Evolutionary conservation across 2,888 invertebrate species (phyloP).

Genomic region (Clitarchus hookeri): DNA sequence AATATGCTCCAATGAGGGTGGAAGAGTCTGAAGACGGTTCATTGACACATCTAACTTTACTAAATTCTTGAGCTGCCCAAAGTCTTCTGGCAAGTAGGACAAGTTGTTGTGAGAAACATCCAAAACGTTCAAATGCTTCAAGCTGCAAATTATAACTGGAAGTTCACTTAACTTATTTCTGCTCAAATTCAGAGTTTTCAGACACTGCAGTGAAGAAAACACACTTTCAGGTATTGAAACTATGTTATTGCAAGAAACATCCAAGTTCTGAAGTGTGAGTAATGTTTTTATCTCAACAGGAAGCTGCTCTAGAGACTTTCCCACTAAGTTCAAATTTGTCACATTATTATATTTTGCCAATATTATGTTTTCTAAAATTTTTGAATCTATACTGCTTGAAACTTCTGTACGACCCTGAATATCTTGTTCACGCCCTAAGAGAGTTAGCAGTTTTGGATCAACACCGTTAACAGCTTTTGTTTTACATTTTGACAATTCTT

Average conservation of each 20-base stretch:
- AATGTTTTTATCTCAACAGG: background rate
- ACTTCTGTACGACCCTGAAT: background rate
- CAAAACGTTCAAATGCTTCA: slow-evolving; percentile 15
- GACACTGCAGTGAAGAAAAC: background rate
- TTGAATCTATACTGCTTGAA: background rate
- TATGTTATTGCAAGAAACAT: slow-evolving; percentile 16
- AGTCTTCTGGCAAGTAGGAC: background rate
- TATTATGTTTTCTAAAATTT: background rate
- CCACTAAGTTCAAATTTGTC: background rate
- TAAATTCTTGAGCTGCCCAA: background rate
- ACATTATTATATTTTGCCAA: background rate
- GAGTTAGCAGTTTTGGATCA: background rate
- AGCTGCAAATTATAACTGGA: background rate
- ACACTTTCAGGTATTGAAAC: slow-evolving; percentile 3
- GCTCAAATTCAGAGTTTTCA: background rate
- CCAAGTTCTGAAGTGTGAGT: background rate
- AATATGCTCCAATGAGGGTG: background rate
- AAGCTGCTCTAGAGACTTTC: background rate
- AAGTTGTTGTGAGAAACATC: background rate
- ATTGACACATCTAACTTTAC: background rate
- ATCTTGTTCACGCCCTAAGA: background rate
- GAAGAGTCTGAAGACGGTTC: background rate
- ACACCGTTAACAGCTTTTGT: background rate
- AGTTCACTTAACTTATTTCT: background rate
- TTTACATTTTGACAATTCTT: background rate